Evolutionary conservation across 23 tunicate genomes (phyloP), one percentile per base, ranked within the genome.

Genomic region (Clavelina lepadiformis): DNA sequence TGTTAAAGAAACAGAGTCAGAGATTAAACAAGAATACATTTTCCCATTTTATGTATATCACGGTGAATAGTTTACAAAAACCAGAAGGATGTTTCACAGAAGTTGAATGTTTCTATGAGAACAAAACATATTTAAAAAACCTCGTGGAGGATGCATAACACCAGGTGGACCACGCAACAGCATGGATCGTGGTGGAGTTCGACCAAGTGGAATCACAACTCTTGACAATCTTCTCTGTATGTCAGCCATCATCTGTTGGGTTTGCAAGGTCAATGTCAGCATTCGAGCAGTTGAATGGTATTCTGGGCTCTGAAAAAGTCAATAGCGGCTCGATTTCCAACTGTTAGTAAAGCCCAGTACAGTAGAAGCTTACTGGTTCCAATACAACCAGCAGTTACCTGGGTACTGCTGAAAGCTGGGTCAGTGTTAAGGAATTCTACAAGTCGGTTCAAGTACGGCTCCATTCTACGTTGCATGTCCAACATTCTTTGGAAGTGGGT

Each of bases 181-280:
- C 81, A 83, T 83, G 5, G 77, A 38, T 1, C 91, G 71, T 21
- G 91, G 91, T 1, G 91, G 91, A 0, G 91, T 83, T 22, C 67
- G 63, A 27, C 82, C 72, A 6, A 74, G 71, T 25, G 91, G 91
- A 8, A 83, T 83, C 37, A 67, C 91, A 31, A 68, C 49, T 24
- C 22, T 25, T 0, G 91, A 83, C 19, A 74, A 51, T 1, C 30
- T 22, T 11, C 82, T 46, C 22, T 83, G 81, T 22, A 83, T 75
- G 28, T 64, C 67, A 11, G 82, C 71, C 38, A 83, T 3, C 25
- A 51, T 4, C 1, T 71, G 74, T 54, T 83, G 91, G 19, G 71
- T 54, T 60, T 75, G 62, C 56, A 74, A 35, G 1, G 70, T 61
- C 21, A 51, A 15, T 5, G 82, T 21, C 6, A 75, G 32, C 13